These are phyloP conservation scores for Poecilus cupreus DNA, from an alignment of 2,888 invertebrate species.

Conservation along the genomic window DNA sequence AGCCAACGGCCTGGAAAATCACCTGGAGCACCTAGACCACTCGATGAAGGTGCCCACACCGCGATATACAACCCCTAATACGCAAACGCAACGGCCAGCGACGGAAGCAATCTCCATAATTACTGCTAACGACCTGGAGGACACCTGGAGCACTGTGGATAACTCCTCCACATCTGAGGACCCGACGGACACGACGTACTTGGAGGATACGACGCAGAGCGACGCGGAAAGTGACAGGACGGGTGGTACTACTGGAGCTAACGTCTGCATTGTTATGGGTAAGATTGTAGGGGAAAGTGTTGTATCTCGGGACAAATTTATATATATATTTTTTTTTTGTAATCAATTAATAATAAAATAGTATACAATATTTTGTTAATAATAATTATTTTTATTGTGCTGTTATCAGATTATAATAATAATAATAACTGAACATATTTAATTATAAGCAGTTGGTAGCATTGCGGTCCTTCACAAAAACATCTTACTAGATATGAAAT, in stretches of 20 bases:
- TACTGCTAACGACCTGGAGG: conserved; percentile 25
- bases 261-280: conserved; percentile 73
- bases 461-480: too few relatives aligned
- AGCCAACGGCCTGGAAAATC: conserved; percentile 42
- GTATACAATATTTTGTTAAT: too few relatives aligned
- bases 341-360: too few relatives aligned
- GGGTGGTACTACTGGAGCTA: conserved; percentile 65
- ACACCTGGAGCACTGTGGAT: conserved; percentile 49
- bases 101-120: conserved; percentile 58
- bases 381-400: too few relatives aligned
- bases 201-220: conserved; percentile 61
- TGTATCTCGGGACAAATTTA: too few relatives aligned
- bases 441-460: too few relatives aligned
- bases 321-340: too few relatives aligned
- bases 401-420: too few relatives aligned
- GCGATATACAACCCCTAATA: conserved; percentile 41
- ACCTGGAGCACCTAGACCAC: conserved; percentile 11
- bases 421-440: too few relatives aligned
- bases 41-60: conserved; percentile 42
- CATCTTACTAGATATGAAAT: too few relatives aligned
- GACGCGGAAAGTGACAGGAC: conserved; percentile 57
- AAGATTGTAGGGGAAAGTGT: too few relatives aligned
- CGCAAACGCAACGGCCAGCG: conserved; percentile 52
- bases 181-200: conserved; percentile 57
- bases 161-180: conserved; percentile 62